Evolutionary conservation across 2,888 invertebrate species (phyloP), one percentile per base, ranked within the genome.

Genomic region (Ennomos erosarius): DNA sequence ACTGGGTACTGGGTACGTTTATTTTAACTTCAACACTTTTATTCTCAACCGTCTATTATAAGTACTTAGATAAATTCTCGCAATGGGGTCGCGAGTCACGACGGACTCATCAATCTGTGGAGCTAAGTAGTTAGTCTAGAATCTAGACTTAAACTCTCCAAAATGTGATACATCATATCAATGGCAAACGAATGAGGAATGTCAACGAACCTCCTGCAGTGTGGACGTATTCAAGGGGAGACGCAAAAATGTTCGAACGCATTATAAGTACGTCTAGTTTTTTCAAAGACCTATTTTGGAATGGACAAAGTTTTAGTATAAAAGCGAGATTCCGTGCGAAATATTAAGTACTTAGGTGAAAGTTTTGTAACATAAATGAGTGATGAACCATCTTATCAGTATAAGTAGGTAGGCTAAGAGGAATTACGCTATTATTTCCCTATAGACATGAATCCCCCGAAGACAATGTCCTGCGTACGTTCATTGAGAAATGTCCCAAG

Each of bases 131-230:
- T 40, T 35, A 52, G 39, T 39, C 43, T 16, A 50, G 35, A 63
- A 55, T 39, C 70, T 68, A 76, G 71, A 82, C 75, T 26, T 78
- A 71, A 81, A 79, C 71, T 69, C 75, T 78, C 71, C 74, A 77
- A 80, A 84, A 82, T 3, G 1, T 79, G 77, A 82, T 82, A 72
- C 69, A 64, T 65, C 60, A 75, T 73, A 81, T 80, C 76, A 76
- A 71, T 75, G 70, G 68, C 66, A 73, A 72, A 73, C 70, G 72
- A 72, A 67, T 74, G 72, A 66, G 65, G 69, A 77, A 79, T 81
- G 88, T 86, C 87, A 78, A 80, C 75, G 88, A 88, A 86, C 88
- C 75, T 70, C 62, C 34, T 55, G 8, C 59, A 37, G 44, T 33
- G 46, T 45, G 50, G 51, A 58, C 58, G 67, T 43, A 65, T 46